Conservation (phyloP, 2,888 invertebrate genomes). For the Zaprionus obscuricornis region DNA sequence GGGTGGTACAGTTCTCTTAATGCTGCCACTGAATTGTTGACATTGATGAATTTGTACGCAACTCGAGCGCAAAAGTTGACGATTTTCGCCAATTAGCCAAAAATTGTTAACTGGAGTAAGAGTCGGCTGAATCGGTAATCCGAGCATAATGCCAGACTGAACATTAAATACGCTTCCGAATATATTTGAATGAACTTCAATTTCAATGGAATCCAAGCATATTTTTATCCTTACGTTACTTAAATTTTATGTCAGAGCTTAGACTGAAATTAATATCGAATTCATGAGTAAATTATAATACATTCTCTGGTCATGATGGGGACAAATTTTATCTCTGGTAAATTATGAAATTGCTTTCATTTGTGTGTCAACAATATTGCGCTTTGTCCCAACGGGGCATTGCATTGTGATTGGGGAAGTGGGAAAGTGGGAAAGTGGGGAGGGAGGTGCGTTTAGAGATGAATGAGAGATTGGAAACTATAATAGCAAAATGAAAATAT, state of each 20-base stretch:
- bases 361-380: no score
- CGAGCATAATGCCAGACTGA: background rate
- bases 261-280: conserved; percentile 1
- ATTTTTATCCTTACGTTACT: no score
- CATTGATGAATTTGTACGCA: conserved; percentile 49
- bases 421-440: conserved; percentile 24
- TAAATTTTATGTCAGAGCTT: background rate
- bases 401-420: conserved; percentile 62
- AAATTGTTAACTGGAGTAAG: conserved; percentile 14
- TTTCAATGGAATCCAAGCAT: no score
- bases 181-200: no score
- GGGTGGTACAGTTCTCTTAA: background rate
- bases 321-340: conserved; percentile 4
- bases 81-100: conserved; percentile 55
- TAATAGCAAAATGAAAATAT: conserved; percentile 42
- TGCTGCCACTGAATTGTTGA: conserved; percentile 34
- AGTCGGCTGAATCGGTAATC: background rate
- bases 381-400: no score
- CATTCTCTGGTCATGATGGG: background rate
- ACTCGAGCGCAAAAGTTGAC: conserved; percentile 52
- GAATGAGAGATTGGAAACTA: conserved; percentile 1
- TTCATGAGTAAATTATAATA: conserved; percentile 21
- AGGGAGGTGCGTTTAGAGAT: background rate
- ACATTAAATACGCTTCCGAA: no score
- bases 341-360: conserved; percentile 43